Base-by-base conservation (phyloP, 1,140 invertebrate species). In the Drosophila pseudoobscura region DNA sequence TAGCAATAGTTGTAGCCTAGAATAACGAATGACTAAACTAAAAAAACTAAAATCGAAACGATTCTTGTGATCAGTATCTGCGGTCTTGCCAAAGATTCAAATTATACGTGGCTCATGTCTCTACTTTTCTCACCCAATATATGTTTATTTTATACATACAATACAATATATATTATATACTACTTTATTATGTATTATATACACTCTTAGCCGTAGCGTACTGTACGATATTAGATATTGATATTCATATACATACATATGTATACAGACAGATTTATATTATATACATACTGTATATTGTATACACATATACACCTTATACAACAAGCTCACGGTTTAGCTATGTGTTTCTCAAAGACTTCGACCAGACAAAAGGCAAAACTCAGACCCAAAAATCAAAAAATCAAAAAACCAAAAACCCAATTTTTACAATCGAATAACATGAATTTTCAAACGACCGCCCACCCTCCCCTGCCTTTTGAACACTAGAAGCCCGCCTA, bases 61-160 rank as follows among this genome's bases (percentile, higher is more conserved):
- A 88, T 82, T 88, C 62, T 78, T 87, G 82, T 87, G 83, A 88
- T 87, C 70, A 75, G 85, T 56, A 87, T 82, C 74, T 88, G 83
- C 68, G 82, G 78, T 82, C 83, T 87, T 85, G 74, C 82, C 82
- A 85, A 85, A 82, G 70, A 87, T 75, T 75, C 46, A 71, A 78
- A 71, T 26, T 50, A 64, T 69, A 64, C 64, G 65, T 47, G 65
- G 54, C 65, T 69, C 65, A 69, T 55, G 35, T 69, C 26, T 69
- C 46, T 39, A 29, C 22, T 9, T 35, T 26, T 39, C 57, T 39
- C 43, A 47, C 31, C 46, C 31, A 5, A 39, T 49, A 15, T 35
- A 29, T 11, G 20, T 55, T 29, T 45, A 56, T 69, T 57, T 17
- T 22, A 8, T 51, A 65, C 13, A 39, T 35, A 11, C 3, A 39